Evolutionary conservation across 2,888 invertebrate genomes (phyloP), one percentile per base, ranked within the genome.

Genomic region (Oscheius sp.): DNA sequence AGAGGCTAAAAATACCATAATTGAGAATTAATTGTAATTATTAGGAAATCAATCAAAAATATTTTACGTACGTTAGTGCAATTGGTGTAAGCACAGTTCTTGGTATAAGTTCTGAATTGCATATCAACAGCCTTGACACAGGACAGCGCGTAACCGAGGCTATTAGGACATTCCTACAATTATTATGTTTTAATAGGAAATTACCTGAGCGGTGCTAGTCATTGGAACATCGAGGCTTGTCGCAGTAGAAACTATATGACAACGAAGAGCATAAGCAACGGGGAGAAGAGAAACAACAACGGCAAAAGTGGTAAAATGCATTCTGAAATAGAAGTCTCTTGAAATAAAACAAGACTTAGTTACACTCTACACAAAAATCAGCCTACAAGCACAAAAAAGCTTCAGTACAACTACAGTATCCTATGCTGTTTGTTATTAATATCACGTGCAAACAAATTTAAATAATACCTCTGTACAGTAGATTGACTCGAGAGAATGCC

Each of bases 11-110:
- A 51, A 17, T 32, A 32, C 32, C 32, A 14, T 28, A 17, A 8
- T 32, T 17, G 8, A 12, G 6, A 30, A 30, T 9, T 17, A 24
- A 24, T 24, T 12, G 6, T 28, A 28, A 30, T n/a, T n/a, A n/a
- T n/a, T n/a, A 17, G 2, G 14, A 49, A 2, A 5, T 22, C 14
- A 4, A 24, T 14, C 20, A 5, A 32, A 8, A 28, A 20, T 14
- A 45, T n/a, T n/a, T n/a, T 6, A 17, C 62, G 30, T 49, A 62
- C 62, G 20, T 32, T 26, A 36, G 62, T 62, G 33, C 62, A 62
- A 26, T 62, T 62, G 8, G 14, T 14, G 49, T 49, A 62, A 28
- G 22, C 24, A 20, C 62, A 62, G 17, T 28, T 12, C 36, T 62
- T 62, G 47, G 32, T 50, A 28, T 62, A 62, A 17, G 47, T 32